Conservation (phyloP, 2,113 vertebrate species). For the Leptocoma aspasia region DNA sequence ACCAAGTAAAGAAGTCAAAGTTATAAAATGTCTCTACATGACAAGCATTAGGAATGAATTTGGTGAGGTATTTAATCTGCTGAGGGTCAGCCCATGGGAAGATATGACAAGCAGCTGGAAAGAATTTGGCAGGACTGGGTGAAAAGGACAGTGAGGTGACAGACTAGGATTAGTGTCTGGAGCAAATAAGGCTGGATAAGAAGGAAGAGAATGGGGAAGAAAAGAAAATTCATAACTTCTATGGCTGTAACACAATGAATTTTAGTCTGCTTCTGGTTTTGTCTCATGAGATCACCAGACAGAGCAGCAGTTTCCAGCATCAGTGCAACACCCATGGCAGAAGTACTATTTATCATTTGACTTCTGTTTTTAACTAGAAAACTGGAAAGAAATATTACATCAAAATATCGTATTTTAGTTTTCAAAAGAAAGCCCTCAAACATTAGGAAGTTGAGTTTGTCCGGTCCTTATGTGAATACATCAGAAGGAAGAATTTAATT, state of each 20-base stretch:
- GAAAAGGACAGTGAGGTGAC: not conserved
- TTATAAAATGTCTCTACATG: not conserved
- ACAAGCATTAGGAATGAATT: not conserved
- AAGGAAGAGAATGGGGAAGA: not conserved
- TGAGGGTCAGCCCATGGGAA: not conserved
- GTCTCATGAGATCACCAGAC: not conserved
- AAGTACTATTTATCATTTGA: not conserved
- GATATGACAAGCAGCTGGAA: not conserved
- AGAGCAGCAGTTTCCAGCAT: not conserved
- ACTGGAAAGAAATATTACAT: not conserved
- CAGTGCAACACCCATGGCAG: not conserved
- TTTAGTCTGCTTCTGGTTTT: not conserved
- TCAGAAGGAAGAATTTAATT: not conserved
- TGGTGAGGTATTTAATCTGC: not conserved
- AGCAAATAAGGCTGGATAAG: not conserved
- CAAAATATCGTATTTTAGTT: not conserved
- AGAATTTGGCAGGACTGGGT: not conserved
- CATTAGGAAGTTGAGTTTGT: not conserved
- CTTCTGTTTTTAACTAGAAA: not conserved
- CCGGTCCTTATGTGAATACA: not conserved
- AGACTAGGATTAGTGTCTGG: not conserved
- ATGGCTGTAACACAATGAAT: fast-evolving
- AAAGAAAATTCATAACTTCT: not conserved
- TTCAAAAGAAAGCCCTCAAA: not conserved
- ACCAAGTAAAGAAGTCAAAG: not conserved